phyloP scores from a whole-genome alignment of 35 echinoderm and acorn worm species.

The Ophiothrix spiculata region DNA sequence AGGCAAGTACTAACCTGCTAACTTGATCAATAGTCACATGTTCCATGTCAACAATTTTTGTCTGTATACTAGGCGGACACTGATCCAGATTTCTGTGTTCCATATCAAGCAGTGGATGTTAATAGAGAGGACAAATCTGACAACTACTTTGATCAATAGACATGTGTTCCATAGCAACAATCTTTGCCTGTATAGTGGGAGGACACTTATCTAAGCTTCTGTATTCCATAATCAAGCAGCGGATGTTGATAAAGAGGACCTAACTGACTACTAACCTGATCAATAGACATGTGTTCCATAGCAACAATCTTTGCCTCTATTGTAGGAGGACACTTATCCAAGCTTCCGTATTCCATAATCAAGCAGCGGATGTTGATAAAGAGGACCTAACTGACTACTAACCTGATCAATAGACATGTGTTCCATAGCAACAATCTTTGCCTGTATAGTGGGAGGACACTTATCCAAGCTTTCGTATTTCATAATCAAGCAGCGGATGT shows the following conservation, averaged over 20 bases:
- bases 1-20: too few relatives aligned
- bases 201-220: slow-evolving; percentile 86
- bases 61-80: slow-evolving; percentile 81
- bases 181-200: too few relatives aligned
- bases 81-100: slow-evolving; percentile 86
- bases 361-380: slow-evolving; percentile 83
- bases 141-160: slow-evolving; percentile 69
- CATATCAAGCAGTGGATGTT: slow-evolving; percentile 63
- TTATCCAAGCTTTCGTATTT: too few relatives aligned
- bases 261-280: neutral
- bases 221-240: slow-evolving; percentile 75
- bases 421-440: slow-evolving; percentile 76
- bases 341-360: slow-evolving; percentile 79
- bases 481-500: slow-evolving; percentile 73
- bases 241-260: too few relatives aligned
- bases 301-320: neutral
- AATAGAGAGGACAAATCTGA: slow-evolving; percentile 19
- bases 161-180: slow-evolving; percentile 80
- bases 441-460: too few relatives aligned
- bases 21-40: slow-evolving; percentile 80
- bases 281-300: neutral
- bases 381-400: slow-evolving; percentile 19
- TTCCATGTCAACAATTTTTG: slow-evolving; percentile 78
- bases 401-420: slow-evolving; percentile 84
- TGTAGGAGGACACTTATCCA: slow-evolving; percentile 56